Conservation (phyloP, 1,140 invertebrate genomes). For the Drosophila tristis region DNA sequence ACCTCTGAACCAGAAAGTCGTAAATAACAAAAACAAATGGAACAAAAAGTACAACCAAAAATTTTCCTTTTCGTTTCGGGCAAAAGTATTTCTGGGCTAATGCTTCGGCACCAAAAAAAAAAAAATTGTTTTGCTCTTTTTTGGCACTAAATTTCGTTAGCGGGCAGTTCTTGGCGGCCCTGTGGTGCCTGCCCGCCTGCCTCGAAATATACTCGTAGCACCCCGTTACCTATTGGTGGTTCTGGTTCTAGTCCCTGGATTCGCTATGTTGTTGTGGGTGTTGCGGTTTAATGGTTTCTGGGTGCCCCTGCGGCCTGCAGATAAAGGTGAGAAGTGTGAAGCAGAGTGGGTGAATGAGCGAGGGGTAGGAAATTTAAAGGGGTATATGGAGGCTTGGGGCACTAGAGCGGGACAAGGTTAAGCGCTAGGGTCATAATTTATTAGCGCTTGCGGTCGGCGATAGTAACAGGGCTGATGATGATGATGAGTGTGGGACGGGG, state of each 20-base stretch:
- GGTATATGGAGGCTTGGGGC: not conserved
- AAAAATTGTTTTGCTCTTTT: slow-evolving; percentile 59
- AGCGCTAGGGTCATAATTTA: slow-evolving; percentile 76
- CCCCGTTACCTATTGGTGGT: too few relatives aligned
- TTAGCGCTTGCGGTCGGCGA: slow-evolving; percentile 69
- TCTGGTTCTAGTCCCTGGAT: slow-evolving; percentile 19
- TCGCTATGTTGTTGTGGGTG: slow-evolving; percentile 67
- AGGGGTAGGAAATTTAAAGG: not conserved
- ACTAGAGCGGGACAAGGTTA: slow-evolving; percentile 63
- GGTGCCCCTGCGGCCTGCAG: slow-evolving; percentile 40
- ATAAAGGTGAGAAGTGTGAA: slow-evolving; percentile 45
- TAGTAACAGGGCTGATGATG: slow-evolving; percentile 16
- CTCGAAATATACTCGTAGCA: too few relatives aligned
- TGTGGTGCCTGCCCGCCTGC: not conserved
- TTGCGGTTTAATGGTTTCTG: slow-evolving; percentile 65
- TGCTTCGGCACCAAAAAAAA: slow-evolving; percentile 29
- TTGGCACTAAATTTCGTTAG: slow-evolving; percentile 78
- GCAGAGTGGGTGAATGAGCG: not conserved
- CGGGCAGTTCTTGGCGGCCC: slow-evolving; percentile 60
- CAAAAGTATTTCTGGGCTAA: slow-evolving; percentile 71
- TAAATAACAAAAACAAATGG: slow-evolving; percentile 61
- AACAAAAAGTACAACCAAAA: slow-evolving; percentile 21
- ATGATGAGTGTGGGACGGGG: slow-evolving; percentile 30
- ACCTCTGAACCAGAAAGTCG: slow-evolving; percentile 81
- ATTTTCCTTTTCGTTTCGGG: slow-evolving; percentile 65